A percentile compares a stretch with the other conserved stretches of the same genome.
Evolutionary conservation across 2,888 invertebrate genomes (phyloP).

Genomic region (Lysandra bellargus): DNA sequence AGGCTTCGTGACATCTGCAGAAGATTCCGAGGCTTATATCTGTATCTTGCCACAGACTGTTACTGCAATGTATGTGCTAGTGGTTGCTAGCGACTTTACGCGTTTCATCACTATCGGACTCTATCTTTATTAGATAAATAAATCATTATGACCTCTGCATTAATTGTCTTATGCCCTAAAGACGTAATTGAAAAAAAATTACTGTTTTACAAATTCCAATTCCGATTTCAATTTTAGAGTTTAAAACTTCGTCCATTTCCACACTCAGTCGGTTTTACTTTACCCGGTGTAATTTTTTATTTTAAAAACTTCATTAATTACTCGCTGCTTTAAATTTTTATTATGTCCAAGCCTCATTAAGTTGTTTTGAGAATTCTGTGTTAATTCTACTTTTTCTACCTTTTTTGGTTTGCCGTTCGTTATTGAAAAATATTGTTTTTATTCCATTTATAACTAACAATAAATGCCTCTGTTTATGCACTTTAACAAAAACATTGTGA

Average conservation of each 20-base stretch:
- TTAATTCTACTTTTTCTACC: not conserved
- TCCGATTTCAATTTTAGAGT: not conserved
- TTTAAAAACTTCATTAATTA: slow-evolving; percentile 2
- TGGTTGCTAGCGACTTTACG: not conserved
- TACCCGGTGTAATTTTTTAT: not conserved
- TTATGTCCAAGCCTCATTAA: not conserved
- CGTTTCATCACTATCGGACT: too few species aligned
- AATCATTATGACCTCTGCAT: not conserved
- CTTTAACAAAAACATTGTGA: not conserved
- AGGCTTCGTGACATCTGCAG: not conserved
- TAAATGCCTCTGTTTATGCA: not conserved
- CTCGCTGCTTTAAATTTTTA: not conserved
- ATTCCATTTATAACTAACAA: not conserved
- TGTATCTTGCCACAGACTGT: not conserved
- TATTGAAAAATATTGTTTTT: not conserved
- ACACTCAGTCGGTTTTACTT: not conserved
- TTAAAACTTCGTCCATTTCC: not conserved
- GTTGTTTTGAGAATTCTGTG: not conserved
- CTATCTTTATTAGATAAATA: too few species aligned
- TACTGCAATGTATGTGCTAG: not conserved
- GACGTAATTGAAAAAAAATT: not conserved
- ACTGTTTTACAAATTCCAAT: not conserved
- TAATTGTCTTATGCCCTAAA: not conserved
- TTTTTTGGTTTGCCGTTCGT: not conserved
- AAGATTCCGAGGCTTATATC: not conserved